phyloP scores from a whole-genome alignment of 2,888 invertebrate species.

The Sphaerophoria taeniata region DNA sequence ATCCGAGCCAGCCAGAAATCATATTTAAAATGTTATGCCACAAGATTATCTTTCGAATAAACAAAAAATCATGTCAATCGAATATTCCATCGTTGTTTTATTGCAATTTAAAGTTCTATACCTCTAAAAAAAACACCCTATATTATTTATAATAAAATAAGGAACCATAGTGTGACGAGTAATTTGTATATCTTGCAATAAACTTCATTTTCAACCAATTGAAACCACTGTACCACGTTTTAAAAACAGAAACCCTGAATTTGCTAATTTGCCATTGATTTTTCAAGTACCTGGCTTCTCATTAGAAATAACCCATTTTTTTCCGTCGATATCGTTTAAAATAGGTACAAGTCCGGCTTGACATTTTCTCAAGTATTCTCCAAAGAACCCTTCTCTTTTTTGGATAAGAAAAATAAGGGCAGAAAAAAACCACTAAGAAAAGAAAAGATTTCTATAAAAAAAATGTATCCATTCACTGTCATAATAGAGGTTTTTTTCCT shows the following conservation, averaged over 20 bases:
- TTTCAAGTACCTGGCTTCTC: conserved; percentile 21
- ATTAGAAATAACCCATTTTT: neutral
- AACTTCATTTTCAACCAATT: neutral
- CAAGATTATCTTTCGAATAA: too few relatives aligned
- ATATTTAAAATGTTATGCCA: too few relatives aligned
- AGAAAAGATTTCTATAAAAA: conserved; percentile 18
- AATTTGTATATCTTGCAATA: neutral
- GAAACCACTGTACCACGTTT: neutral
- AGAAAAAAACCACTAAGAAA: neutral
- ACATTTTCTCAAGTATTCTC: conserved; percentile 14
- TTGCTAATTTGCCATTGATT: conserved; percentile 41
- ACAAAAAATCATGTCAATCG: too few relatives aligned
- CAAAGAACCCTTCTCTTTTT: neutral
- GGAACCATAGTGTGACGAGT: neutral
- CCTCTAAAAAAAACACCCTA: too few relatives aligned
- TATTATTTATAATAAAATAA: too few relatives aligned
- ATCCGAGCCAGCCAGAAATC: too few relatives aligned
- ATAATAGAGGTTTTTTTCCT: conserved; percentile 57
- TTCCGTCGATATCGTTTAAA: neutral
- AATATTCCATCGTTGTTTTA: too few relatives aligned
- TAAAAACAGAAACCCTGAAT: conserved; percentile 11
- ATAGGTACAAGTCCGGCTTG: neutral
- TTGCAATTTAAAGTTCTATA: too few relatives aligned
- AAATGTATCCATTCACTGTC: conserved; percentile 40
- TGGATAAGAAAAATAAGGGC: neutral